Conservation (phyloP, 2,797 vertebrate genomes). For the Triplophysa bombifrons region DNA sequence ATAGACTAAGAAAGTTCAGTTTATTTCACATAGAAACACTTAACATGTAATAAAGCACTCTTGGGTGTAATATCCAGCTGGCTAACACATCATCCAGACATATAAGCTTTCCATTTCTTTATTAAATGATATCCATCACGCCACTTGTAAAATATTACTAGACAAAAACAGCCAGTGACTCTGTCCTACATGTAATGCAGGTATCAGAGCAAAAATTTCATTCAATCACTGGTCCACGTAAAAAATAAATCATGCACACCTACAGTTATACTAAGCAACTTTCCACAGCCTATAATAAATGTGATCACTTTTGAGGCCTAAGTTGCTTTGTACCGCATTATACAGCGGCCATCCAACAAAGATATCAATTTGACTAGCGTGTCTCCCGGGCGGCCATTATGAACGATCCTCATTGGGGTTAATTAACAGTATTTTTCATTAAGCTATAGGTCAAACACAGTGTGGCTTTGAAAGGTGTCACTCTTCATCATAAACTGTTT, state of each 20-base stretch:
- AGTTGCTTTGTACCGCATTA: constrained; percentile 1
- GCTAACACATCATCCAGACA: not conserved
- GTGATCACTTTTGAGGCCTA: not conserved
- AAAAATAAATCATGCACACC: not conserved
- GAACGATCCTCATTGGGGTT: constrained; percentile 12
- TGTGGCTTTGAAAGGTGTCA: constrained; percentile 21
- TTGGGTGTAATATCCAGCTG: not conserved
- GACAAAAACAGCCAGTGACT: not conserved
- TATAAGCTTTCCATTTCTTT: not conserved
- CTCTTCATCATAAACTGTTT: constrained; percentile 13
- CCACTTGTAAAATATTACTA: not conserved
- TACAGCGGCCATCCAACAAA: not conserved
- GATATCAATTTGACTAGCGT: constrained; percentile 10
- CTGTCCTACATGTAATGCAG: not conserved
- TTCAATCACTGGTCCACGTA: not conserved
- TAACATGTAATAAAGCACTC: not conserved
- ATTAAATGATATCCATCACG: not conserved
- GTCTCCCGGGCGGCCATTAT: not conserved
- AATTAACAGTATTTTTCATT: constrained; percentile 38
- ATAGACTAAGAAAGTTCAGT: not conserved
- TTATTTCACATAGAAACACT: not conserved
- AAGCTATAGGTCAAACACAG: constrained; percentile 16
- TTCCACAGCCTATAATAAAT: not conserved
- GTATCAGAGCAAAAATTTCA: not conserved
- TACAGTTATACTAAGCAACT: not conserved